These are phyloP conservation scores for Brachionus rotundiformis DNA, from an alignment of 1,140 invertebrate genomes.

Conservation along the genomic window DNA sequence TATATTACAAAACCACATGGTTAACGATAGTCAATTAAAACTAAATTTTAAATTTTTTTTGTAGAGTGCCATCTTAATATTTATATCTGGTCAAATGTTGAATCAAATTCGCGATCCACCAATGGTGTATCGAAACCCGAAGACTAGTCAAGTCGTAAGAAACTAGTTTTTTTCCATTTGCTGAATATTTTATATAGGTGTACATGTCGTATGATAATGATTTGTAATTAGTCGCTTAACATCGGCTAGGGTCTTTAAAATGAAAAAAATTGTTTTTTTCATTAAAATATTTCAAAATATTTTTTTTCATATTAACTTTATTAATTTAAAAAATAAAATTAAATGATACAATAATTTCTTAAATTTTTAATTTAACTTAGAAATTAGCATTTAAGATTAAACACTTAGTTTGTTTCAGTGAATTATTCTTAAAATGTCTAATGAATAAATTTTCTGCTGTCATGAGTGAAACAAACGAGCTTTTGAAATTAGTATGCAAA, in stretches of 20 bases:
- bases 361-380: too few relatives aligned
- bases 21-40: constrained; percentile 79
- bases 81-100: constrained; percentile 99
- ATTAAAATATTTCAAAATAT: too few relatives aligned
- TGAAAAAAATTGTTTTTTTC: too few relatives aligned
- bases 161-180: constrained; percentile 44
- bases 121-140: constrained; percentile 64
- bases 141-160: constrained; percentile 63
- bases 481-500: too few relatives aligned
- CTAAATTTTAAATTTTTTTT: constrained; percentile 25
- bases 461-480: too few relatives aligned
- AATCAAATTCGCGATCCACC: constrained; percentile 93
- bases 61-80: constrained; percentile 86
- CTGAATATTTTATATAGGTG: constrained; percentile 53
- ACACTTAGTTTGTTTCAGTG: neutral
- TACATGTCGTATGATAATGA: constrained; percentile 67
- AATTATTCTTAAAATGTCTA: neutral
- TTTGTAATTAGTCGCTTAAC: constrained; percentile 52
- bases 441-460: neutral
- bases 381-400: neutral
- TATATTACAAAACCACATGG: constrained; percentile 96
- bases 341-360: too few relatives aligned
- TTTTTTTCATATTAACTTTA: too few relatives aligned
- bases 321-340: too few relatives aligned
- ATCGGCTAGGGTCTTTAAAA: constrained; percentile 44